These are phyloP conservation scores for Drymonia ruficornis DNA, from an alignment of 2,888 invertebrate genomes.

Conservation along the genomic window DNA sequence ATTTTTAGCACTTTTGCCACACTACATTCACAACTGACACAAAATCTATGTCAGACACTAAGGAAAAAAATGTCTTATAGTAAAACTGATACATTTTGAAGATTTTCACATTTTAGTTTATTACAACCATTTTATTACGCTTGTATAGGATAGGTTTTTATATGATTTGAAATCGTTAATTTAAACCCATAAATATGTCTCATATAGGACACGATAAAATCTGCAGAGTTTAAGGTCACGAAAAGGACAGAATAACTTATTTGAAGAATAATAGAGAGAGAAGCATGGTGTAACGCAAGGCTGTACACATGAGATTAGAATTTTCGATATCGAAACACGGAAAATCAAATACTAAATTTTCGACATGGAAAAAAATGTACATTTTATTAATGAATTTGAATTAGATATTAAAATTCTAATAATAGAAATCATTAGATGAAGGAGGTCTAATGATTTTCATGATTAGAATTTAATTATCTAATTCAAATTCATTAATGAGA, in stretches of 20 bases:
- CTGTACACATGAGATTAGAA: slow-evolving; percentile 37
- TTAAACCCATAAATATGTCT: slow-evolving; percentile 25
- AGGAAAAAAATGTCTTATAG: too few species aligned
- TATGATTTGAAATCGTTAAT: slow-evolving; percentile 31
- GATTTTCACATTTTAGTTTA: slow-evolving; percentile 7
- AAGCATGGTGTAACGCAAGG: slow-evolving; percentile 51
- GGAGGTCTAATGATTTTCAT: too few species aligned
- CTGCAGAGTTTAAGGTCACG: slow-evolving; percentile 75
- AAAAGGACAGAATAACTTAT: slow-evolving; percentile 51
- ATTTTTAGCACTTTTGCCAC: slow-evolving; percentile 15
- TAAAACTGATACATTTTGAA: background rate
- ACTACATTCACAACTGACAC: slow-evolving; percentile 17
- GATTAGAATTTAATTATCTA: too few species aligned
- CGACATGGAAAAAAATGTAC: too few species aligned
- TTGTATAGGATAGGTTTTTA: background rate
- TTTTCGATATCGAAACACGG: slow-evolving; percentile 23
- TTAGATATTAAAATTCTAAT: too few species aligned
- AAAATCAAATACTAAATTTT: background rate
- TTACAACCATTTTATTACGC: slow-evolving; percentile 4
- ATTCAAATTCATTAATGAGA: too few species aligned
- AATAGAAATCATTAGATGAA: too few species aligned
- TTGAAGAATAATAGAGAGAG: slow-evolving; percentile 51
- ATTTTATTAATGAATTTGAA: too few species aligned
- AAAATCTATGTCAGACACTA: background rate
- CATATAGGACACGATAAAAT: slow-evolving; percentile 41